A percentile compares a stretch with the other conserved stretches of the same genome.
These are phyloP conservation scores for Ataeniobius toweri DNA, from an alignment of 2,797 vertebrate genomes.

Conservation along the genomic window DNA sequence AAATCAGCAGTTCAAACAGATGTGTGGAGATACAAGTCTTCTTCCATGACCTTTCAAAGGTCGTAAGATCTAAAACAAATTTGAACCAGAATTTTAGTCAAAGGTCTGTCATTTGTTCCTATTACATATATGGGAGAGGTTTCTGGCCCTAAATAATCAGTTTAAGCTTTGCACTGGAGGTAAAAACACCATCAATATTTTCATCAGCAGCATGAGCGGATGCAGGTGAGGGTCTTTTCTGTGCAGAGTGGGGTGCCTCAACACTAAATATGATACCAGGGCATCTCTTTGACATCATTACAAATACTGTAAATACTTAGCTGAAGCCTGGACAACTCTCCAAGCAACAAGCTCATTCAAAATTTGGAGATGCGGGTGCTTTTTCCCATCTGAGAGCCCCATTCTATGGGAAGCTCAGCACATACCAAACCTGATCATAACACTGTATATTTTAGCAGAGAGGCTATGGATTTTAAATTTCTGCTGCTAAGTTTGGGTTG, in stretches of 20 bases:
- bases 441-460: neutral
- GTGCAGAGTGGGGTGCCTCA: neutral
- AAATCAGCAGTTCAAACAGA: neutral
- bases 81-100: neutral
- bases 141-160: neutral
- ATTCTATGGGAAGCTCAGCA: neutral
- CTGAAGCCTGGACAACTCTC: no score
- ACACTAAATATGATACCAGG: neutral
- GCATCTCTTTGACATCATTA: no score
- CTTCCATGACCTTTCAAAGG: neutral
- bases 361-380: neutral
- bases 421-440: neutral
- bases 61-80: neutral
- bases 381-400: neutral
- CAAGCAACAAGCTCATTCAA: neutral
- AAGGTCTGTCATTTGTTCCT: neutral
- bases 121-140: neutral
- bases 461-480: neutral
- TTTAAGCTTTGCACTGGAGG: neutral
- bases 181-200: neutral
- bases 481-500: neutral
- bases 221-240: neutral
- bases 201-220: neutral
- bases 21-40: no score
- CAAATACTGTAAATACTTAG: no score